Evolutionary conservation across 2,888 invertebrate genomes (phyloP).

Genomic region (Caenorhabditis sulstoni): DNA sequence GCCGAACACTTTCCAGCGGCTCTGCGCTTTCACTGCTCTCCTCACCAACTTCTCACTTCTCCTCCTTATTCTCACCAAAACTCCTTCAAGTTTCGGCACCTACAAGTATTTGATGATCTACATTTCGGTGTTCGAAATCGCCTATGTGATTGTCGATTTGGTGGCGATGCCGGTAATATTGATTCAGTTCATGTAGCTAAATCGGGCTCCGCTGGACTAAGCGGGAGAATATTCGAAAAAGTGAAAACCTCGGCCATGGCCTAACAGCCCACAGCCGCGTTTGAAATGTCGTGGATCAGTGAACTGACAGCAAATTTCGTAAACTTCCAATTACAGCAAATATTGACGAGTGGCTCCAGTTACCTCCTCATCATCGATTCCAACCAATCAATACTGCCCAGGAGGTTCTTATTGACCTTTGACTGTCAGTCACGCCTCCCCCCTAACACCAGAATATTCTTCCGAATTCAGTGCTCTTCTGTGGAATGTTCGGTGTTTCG

Average conservation of each 20-base stretch:
- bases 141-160: slow-evolving; percentile 8
- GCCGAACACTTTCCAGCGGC: neutral
- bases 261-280: too few relatives aligned
- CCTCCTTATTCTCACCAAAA: slow-evolving; percentile 9
- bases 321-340: neutral
- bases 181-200: too few relatives aligned
- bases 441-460: too few relatives aligned
- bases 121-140: slow-evolving; percentile 7
- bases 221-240: too few relatives aligned
- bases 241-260: too few relatives aligned
- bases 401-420: too few relatives aligned
- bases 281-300: too few relatives aligned
- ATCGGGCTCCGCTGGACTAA: too few relatives aligned
- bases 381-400: neutral
- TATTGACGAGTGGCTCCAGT: slow-evolving; percentile 12
- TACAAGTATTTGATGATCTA: slow-evolving; percentile 14
- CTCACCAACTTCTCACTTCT: slow-evolving; percentile 1
- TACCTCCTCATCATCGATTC: neutral
- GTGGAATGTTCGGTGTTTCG: slow-evolving; percentile 27
- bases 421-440: too few relatives aligned
- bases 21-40: slow-evolving; percentile 1
- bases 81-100: slow-evolving; percentile 17
- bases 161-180: slow-evolving; percentile 10
- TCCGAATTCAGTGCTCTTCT: slow-evolving; percentile 16
- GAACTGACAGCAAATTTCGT: too few relatives aligned